Conservation (phyloP, 2,113 vertebrate genomes). For the Eleginops maclovinus region DNA sequence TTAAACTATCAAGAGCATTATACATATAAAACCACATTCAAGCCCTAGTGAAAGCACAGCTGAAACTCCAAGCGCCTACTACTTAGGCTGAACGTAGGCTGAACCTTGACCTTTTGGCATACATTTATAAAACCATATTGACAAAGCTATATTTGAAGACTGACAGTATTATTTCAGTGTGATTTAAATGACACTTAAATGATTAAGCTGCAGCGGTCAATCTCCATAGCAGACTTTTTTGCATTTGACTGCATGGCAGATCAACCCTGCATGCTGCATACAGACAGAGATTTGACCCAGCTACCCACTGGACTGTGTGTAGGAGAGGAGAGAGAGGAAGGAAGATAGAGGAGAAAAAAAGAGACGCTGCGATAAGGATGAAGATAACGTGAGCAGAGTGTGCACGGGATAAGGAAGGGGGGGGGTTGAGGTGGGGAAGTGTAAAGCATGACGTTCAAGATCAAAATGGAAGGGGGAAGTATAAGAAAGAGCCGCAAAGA, state of each 20-base stretch:
- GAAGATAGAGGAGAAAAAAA: constrained; percentile 22
- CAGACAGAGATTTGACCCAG: constrained; percentile 81
- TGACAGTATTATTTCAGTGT: constrained; percentile 30
- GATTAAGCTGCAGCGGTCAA: constrained; percentile 62
- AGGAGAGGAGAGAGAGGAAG: constrained; percentile 53
- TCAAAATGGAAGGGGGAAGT: constrained; percentile 47
- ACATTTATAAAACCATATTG: neutral
- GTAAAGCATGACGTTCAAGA: constrained; percentile 40
- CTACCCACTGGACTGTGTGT: constrained; percentile 81
- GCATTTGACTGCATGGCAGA: constrained; percentile 67
- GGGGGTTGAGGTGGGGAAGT: constrained; percentile 39
- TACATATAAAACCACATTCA: neutral
- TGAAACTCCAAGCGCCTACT: neutral
- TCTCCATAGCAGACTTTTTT: constrained; percentile 53
- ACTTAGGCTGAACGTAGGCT: neutral
- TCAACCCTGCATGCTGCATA: constrained; percentile 69
- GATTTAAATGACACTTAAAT: constrained; percentile 38
- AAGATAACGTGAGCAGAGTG: constrained; percentile 59
- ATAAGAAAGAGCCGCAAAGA: constrained; percentile 48
- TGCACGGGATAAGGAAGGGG: constrained; percentile 51
- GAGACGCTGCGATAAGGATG: constrained; percentile 52
- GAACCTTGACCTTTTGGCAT: neutral
- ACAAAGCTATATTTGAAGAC: constrained; percentile 4
- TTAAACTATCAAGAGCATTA: neutral
- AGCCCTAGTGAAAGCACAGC: neutral